Base-by-base conservation (phyloP, 2,797 vertebrate species). In the Silurus aristotelis region DNA sequence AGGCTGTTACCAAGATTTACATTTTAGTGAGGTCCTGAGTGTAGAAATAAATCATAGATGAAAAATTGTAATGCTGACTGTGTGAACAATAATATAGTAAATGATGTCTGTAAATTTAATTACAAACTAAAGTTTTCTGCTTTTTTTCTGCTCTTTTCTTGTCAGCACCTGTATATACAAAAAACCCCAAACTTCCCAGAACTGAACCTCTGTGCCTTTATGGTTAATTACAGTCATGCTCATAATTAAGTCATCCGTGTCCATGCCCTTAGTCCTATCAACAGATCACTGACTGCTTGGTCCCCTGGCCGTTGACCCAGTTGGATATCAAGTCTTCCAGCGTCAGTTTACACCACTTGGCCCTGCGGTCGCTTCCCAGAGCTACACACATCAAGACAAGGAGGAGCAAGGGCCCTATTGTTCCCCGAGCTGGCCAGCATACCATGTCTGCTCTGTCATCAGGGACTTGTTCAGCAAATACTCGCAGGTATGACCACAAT, bases 401-500 rank as follows among this genome's bases (percentile, higher is more conserved):
- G 86, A 88, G 88, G 85, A 89, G 88, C 89, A 91, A 90, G 88
- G 89, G 84, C 83, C 83, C 60, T 86, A 89, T 92, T 92, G 90
- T 91, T 91, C 82, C 64, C 58, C 67, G 80, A 86, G 86, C 89
- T 89, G 89, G 83, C 89, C 82, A 85, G 82, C 83, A 81, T 86
- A 86, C 89, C 75, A 43, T 87, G 82, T 83, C 86, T 68, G 67
- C 86, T 91, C 89, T 91, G 89, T 92, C 91, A 91, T 91, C 89
- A 15, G 87, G 84, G 89, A 89, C 88, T 90, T 89, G 89, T 89
- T 86, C 87, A 90, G 89, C 87, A 90, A 92, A 90, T 90, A 90
- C 85, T 71, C 84, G 85, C 87, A 89, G 88, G 86, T 89, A 89
- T 89, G 88, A 88, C 89, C 83, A 70, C 85, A 88, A 87, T 86